Evolutionary conservation across 2,888 invertebrate species (phyloP).

Genomic region (Lepidocyrtinus sp.): DNA sequence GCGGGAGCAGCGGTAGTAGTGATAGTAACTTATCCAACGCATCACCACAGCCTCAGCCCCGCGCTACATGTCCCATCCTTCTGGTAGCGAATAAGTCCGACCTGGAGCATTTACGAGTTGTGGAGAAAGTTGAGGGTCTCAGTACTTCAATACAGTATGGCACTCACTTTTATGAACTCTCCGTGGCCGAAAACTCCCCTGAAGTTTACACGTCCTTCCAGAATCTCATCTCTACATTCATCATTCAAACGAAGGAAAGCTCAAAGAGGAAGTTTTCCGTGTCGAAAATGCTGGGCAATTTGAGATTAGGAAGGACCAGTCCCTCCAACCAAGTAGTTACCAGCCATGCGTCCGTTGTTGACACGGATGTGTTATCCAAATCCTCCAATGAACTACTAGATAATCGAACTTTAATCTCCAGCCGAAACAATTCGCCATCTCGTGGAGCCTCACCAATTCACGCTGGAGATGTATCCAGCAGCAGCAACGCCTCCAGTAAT

Average conservation of each 20-base stretch:
- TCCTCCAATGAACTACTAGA: too few relatives aligned
- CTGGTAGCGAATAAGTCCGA: constrained; percentile 86
- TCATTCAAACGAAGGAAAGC: constrained; percentile 59
- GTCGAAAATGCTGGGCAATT: constrained; percentile 84
- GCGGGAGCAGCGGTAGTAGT: constrained; percentile 35
- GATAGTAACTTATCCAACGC: constrained; percentile 47
- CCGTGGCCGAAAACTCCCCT: constrained; percentile 84
- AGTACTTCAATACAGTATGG: constrained; percentile 78
- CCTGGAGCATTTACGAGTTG: constrained; percentile 84
- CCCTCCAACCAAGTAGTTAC: constrained; percentile 61
- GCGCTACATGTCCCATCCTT: constrained; percentile 75
- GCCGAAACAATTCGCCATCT: too few relatives aligned
- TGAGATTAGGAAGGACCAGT: constrained; percentile 72
- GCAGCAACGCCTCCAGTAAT: too few relatives aligned
- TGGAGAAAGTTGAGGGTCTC: constrained; percentile 82
- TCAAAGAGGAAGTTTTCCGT: constrained; percentile 79
- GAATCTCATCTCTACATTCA: constrained; percentile 72
- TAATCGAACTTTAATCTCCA: too few relatives aligned
- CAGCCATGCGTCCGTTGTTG: constrained; percentile 64
- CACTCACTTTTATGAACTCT: constrained; percentile 85
- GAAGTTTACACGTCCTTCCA: constrained; percentile 82
- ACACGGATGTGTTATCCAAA: constrained; percentile 48
- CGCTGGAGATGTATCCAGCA: too few relatives aligned
- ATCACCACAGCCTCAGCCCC: constrained; percentile 57
- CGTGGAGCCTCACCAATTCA: too few relatives aligned